These are phyloP conservation scores for Vulpes ferrilata DNA, from an alignment of 2,113 vertebrate species.

Conservation along the genomic window DNA sequence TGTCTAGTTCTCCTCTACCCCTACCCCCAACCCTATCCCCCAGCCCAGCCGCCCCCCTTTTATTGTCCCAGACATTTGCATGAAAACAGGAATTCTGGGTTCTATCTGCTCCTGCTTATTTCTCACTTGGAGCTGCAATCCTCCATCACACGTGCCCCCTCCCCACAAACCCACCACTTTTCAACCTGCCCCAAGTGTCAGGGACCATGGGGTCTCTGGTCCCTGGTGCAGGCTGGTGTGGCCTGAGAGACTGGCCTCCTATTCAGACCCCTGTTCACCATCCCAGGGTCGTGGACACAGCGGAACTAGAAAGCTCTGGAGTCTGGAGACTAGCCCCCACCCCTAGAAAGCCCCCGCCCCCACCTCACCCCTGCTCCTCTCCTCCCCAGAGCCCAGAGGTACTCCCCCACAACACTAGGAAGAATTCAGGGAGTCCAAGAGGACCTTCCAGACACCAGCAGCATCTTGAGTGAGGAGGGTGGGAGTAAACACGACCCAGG, in stretches of 20 bases:
- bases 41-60: conserved; percentile 58
- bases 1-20: conserved; percentile 54
- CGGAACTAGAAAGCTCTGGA: neutral
- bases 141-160: conserved; percentile 63
- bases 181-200: neutral
- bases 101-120: conserved; percentile 83
- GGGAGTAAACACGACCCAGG: neutral
- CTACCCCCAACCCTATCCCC: neutral
- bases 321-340: neutral
- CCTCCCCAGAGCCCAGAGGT: neutral
- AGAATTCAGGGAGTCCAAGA: neutral
- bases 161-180: neutral
- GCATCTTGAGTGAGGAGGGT: neutral
- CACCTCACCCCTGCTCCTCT: neutral
- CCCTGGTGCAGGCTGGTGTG: neutral
- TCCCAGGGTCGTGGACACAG: neutral
- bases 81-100: conserved; percentile 80
- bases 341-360: neutral
- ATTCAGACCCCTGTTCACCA: neutral
- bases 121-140: conserved; percentile 69
- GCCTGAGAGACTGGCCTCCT: neutral
- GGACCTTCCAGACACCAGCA: neutral
- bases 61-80: conserved; percentile 81
- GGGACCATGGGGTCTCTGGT: neutral
- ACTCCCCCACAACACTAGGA: too few relatives aligned